Conservation (phyloP, 2,797 vertebrate genomes). For the Spinibarbus caldwelli region DNA sequence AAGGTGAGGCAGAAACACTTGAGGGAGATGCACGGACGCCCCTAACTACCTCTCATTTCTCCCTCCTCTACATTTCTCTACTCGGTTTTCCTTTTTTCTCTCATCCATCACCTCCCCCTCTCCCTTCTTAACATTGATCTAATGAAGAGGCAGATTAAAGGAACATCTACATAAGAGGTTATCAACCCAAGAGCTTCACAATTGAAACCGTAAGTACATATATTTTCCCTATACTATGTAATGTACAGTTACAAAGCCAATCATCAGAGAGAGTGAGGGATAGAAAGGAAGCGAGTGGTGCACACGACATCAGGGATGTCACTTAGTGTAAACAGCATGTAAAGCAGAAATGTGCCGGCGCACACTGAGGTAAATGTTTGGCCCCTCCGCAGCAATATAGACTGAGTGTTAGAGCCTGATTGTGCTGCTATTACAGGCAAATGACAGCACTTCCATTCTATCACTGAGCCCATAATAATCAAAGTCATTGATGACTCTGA, state of each 20-base stretch:
- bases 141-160: conserved; percentile 49
- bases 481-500: conserved; percentile 69
- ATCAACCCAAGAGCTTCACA: conserved; percentile 40
- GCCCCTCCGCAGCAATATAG: conserved; percentile 59
- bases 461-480: conserved; percentile 79
- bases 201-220: conserved; percentile 33
- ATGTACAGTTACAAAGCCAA: conserved; percentile 33
- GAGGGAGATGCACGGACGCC: conserved; percentile 58
- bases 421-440: conserved; percentile 81
- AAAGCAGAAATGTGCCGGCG: conserved; percentile 64
- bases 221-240: conserved; percentile 41
- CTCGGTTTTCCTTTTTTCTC: neutral
- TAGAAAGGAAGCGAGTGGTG: neutral
- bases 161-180: conserved; percentile 63
- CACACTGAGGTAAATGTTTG: conserved; percentile 64
- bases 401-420: conserved; percentile 71
- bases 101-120: conserved; percentile 12
- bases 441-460: conserved; percentile 77
- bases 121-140: conserved; percentile 13
- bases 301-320: conserved; percentile 15
- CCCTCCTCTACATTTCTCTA: conserved; percentile 23
- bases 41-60: conserved; percentile 42
- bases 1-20: conserved; percentile 76
- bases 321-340: conserved; percentile 71
- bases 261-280: neutral